Percentiles rank a stretch among this genome's conserved stretches.
Conservation (phyloP, 1,140 invertebrate genomes). For the Pseudomyrmex pallidus region DNA sequence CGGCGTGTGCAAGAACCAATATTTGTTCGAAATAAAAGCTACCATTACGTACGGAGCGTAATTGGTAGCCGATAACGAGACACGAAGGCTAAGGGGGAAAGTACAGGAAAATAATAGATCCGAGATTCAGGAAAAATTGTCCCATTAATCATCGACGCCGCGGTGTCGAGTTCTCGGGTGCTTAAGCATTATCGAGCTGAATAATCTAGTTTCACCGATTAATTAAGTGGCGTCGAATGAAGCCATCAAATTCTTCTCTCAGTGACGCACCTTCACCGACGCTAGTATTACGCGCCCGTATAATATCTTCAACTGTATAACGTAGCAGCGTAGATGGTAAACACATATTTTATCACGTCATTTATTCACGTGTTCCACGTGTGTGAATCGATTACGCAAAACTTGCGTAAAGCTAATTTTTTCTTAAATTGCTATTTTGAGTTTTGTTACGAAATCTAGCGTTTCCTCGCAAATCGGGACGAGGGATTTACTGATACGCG, state of each 20-base stretch:
- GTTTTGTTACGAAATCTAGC: constrained; percentile 19
- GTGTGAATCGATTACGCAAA: neutral
- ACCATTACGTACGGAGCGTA: constrained; percentile 16
- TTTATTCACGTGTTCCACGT: neutral
- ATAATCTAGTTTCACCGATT: neutral
- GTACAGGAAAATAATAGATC: constrained; percentile 13
- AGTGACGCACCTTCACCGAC: no score
- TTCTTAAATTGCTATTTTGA: neutral
- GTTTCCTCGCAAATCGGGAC: constrained; percentile 37
- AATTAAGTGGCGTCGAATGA: neutral
- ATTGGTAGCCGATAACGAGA: constrained; percentile 38
- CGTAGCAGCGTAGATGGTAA: no score
- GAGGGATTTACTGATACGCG: constrained; percentile 54
- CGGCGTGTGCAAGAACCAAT: constrained; percentile 41
- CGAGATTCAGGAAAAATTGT: constrained; percentile 19
- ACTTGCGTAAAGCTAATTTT: neutral
- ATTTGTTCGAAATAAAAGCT: constrained; percentile 51
- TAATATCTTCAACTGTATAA: no score
- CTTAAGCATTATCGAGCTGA: neutral
- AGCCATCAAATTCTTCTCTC: neutral
- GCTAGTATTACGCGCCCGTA: no score
- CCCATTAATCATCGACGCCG: constrained; percentile 17
- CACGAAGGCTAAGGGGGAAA: neutral
- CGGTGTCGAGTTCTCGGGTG: neutral
- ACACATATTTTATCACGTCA: neutral